Percentiles rank a stretch among this genome's conserved stretches.
Evolutionary conservation across 1,140 invertebrate genomes (phyloP).

Genomic region (Ostrea denselamellosa): DNA sequence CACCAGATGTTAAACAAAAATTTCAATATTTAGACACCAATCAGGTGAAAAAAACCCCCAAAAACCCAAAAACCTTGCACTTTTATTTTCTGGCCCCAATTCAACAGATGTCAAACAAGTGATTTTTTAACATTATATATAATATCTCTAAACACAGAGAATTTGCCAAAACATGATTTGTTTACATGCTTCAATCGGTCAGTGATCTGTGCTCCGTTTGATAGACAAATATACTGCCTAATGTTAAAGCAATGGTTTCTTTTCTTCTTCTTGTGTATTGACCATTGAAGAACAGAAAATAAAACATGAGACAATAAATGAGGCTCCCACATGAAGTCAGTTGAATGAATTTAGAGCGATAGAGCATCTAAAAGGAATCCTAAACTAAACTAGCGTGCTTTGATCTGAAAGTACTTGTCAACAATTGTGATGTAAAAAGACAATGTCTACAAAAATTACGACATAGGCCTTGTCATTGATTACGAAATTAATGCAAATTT

Average conservation of each 20-base stretch:
- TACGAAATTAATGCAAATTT: no score
- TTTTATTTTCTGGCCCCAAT: conserved; percentile 24
- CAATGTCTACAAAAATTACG: background rate
- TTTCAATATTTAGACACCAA: background rate
- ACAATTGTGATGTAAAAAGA: background rate
- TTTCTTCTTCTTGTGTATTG: background rate
- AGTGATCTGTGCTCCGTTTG: background rate
- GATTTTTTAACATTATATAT: conserved; percentile 21
- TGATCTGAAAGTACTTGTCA: background rate
- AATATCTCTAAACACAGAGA: conserved; percentile 31
- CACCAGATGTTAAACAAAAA: background rate
- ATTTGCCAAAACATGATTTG: conserved; percentile 38
- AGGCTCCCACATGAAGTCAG: no score
- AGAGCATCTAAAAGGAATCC: background rate
- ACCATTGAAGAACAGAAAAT: background rate
- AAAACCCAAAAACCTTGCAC: conserved; percentile 16
- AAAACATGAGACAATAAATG: background rate
- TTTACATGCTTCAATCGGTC: conserved; percentile 22
- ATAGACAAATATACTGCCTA: background rate
- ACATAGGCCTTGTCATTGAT: no score
- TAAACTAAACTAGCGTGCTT: background rate
- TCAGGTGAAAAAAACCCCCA: no score
- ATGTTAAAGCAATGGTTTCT: background rate
- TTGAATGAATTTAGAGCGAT: background rate
- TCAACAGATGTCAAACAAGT: conserved; percentile 26